Evolutionary conservation across 2,888 invertebrate species (phyloP), one percentile per base, ranked within the genome.

Genomic region (Conus canariensis): DNA sequence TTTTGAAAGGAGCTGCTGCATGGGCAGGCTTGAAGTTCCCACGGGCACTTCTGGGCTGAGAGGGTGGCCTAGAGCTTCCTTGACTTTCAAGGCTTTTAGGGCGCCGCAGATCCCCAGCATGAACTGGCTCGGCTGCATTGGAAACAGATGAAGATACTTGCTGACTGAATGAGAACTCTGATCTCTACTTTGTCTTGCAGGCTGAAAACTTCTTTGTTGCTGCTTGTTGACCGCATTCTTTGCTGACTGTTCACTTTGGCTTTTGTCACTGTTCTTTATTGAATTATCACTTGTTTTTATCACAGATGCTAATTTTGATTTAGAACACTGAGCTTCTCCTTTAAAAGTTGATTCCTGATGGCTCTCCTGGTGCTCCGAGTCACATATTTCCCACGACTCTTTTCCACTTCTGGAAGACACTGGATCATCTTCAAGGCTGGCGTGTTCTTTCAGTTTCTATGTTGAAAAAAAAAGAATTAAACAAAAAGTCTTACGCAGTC

Each of bases 1-100:
- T 95, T 91, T 94, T 93, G 88, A 95, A 95, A 30, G 95, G 95
- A 64, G 95, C 95, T 80, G 91, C 93, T 10, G 91, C 90, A 91
- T 94, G 94, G 64, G 93, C 94, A 83, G 93, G 92, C 59, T 91
- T 85, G 74, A 90, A 87, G 67, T 90, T 91, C 45, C 88, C 90
- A 56, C 56, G 88, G 12, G 85, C 60, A 85, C 91, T 91, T 16
- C 56, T 45, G 22, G 90, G 90, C 5, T 82, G 58, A 19, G 89
- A 70, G 58, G 74, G 67, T 59, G 64, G 22, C n/a, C 77, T 77
- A 12, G 58, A 85, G 56, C 74, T 56, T 56, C 14, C n/a, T 56
- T 22, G 45, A 8, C 45, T 45, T 22, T 60, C 60, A 82, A 59
- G 8, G 56, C 82, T 67, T n/a, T 88, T 83, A 14, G 88, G 25